Evolutionary conservation across 1,140 invertebrate genomes (phyloP).

Genomic region (Hyles euphorbiae): DNA sequence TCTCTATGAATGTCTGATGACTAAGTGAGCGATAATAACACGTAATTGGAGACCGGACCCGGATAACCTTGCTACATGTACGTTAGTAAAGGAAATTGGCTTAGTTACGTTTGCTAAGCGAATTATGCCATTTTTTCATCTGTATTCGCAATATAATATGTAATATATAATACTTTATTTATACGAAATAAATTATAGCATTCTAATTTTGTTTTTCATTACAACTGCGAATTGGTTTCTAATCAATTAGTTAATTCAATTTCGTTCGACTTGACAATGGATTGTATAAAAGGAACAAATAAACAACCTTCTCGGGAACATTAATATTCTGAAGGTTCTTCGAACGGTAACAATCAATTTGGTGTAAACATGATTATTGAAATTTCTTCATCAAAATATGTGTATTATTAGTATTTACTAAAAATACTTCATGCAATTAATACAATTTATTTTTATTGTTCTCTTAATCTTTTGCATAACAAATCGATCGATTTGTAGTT

Average conservation of each 20-base stretch:
- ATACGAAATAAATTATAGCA: conserved; percentile 8
- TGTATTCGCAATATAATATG: background rate
- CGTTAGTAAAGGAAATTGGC: conserved; percentile 33
- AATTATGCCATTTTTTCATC: background rate
- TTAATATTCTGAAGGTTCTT: too few species aligned
- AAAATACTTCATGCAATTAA: too few species aligned
- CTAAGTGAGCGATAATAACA: conserved; percentile 30
- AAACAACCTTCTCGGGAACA: too few species aligned
- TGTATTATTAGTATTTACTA: too few species aligned
- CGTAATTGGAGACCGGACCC: conserved; percentile 35
- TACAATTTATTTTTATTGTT: too few species aligned
- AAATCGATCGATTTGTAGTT: too few species aligned
- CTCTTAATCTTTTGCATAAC: too few species aligned
- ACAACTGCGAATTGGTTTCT: background rate
- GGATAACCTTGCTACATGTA: conserved; percentile 29
- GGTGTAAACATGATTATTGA: too few species aligned
- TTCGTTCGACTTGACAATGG: background rate
- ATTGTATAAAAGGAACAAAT: too few species aligned
- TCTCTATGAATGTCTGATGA: conserved; percentile 25
- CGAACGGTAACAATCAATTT: too few species aligned
- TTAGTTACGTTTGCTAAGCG: conserved; percentile 11
- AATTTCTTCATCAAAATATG: too few species aligned
- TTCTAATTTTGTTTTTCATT: conserved; percentile 8
- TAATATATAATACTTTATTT: conserved; percentile 1
- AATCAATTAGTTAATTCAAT: conserved; percentile 4